These are phyloP conservation scores for Drosophila borealis DNA, from an alignment of 2,888 invertebrate species.

Conservation along the genomic window DNA sequence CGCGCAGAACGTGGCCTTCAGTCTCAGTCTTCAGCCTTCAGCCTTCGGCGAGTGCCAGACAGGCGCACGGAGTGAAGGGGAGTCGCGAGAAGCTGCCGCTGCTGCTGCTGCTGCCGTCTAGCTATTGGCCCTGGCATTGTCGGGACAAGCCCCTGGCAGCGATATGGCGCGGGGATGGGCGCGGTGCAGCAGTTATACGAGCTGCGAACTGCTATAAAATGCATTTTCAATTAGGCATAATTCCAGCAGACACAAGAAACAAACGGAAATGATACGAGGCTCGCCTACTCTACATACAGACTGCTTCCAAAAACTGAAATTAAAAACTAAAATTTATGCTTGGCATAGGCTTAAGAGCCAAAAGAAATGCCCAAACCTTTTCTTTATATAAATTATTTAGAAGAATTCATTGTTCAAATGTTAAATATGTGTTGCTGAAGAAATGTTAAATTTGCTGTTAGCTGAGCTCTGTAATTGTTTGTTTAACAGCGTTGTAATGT, in stretches of 20 bases:
- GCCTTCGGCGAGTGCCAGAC: slow-evolving; percentile 67
- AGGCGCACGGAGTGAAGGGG: slow-evolving; percentile 66
- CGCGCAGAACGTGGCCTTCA: slow-evolving; percentile 63
- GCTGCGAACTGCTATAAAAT: slow-evolving; percentile 74
- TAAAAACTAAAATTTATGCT: background rate
- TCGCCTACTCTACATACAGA: slow-evolving; percentile 8
- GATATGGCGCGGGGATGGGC: background rate
- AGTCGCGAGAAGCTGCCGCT: slow-evolving; percentile 7
- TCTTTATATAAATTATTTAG: too few relatives aligned
- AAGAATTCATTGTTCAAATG: too few relatives aligned
- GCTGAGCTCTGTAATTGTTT: background rate
- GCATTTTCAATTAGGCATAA: slow-evolving; percentile 79
- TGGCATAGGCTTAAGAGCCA: too few relatives aligned
- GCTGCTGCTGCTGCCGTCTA: slow-evolving; percentile 39
- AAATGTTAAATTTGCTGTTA: background rate
- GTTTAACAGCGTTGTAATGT: too few relatives aligned
- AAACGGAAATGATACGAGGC: slow-evolving; percentile 27
- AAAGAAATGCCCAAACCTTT: too few relatives aligned
- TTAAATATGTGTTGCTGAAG: background rate
- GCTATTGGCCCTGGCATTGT: slow-evolving; percentile 62
- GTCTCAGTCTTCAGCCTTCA: slow-evolving; percentile 58
- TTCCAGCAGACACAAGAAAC: slow-evolving; percentile 58
- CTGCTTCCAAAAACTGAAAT: background rate
- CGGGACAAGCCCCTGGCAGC: slow-evolving; percentile 20
- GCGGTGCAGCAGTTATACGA: slow-evolving; percentile 40